Evolutionary conservation across 1,140 invertebrate species (phyloP).

Genomic region (Drosophila parvula): DNA sequence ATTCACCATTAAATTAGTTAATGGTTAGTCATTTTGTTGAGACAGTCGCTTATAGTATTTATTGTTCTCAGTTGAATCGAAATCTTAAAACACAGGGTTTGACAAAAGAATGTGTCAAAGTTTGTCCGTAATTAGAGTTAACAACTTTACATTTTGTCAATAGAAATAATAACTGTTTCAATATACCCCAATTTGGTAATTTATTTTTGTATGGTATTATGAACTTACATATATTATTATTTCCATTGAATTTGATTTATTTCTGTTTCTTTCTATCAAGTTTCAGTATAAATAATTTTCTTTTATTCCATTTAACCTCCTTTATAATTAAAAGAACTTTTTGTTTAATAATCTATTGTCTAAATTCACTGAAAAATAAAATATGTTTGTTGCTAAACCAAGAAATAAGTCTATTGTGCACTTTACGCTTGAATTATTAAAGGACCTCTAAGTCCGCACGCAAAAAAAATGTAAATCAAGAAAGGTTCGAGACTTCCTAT

Average conservation of each 20-base stretch:
- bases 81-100: no score
- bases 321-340: neutral
- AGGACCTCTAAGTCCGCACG: neutral
- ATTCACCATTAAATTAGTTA: neutral
- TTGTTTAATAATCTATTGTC: neutral
- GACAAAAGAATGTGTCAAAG: no score
- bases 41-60: neutral
- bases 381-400: neutral
- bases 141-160: no score
- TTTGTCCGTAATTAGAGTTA: no score
- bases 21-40: neutral
- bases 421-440: constrained; percentile 11
- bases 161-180: no score
- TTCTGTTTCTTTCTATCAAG: no score
- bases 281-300: neutral
- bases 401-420: neutral
- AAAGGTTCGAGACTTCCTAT: neutral
- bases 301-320: neutral
- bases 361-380: neutral
- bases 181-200: no score
- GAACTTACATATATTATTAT: no score
- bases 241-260: no score
- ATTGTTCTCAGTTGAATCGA: neutral
- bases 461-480: neutral
- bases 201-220: no score